A percentile compares a stretch with the other conserved stretches of the same genome.
These are phyloP conservation scores for Cirrhinus mrigala DNA, from an alignment of 2,797 vertebrate genomes.

Conservation along the genomic window DNA sequence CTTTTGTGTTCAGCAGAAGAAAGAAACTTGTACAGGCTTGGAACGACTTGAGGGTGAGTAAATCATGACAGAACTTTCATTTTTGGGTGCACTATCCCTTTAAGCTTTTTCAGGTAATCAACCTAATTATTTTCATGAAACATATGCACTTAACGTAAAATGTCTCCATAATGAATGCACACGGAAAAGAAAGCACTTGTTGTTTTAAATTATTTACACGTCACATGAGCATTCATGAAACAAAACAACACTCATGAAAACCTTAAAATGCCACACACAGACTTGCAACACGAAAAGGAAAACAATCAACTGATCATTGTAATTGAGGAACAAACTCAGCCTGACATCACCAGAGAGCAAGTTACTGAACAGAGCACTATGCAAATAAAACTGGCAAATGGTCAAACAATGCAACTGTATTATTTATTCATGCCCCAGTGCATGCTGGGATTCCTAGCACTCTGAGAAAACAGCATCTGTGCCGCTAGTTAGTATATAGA, in stretches of 20 bases:
- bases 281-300: neutral
- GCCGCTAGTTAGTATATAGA: conserved; percentile 13
- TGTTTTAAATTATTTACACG: neutral
- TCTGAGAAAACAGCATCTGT: conserved; percentile 24
- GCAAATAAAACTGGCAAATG: conserved; percentile 7
- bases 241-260: neutral
- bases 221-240: conserved; percentile 16
- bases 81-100: neutral
- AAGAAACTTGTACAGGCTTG: neutral
- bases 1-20: too few species aligned
- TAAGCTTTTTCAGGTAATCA: neutral
- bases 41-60: neutral
- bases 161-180: neutral
- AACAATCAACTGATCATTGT: neutral
- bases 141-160: neutral
- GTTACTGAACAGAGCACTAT: neutral
- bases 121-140: neutral
- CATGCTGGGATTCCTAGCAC: conserved; percentile 23
- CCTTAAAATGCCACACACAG: neutral
- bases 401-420: conserved; percentile 31
- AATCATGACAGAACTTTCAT: neutral
- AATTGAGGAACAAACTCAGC: neutral
- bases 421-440: conserved; percentile 37
- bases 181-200: neutral
- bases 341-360: conserved; percentile 4